Evolutionary conservation across 2,888 invertebrate genomes (phyloP).

Genomic region (Microctonus brassicae): DNA sequence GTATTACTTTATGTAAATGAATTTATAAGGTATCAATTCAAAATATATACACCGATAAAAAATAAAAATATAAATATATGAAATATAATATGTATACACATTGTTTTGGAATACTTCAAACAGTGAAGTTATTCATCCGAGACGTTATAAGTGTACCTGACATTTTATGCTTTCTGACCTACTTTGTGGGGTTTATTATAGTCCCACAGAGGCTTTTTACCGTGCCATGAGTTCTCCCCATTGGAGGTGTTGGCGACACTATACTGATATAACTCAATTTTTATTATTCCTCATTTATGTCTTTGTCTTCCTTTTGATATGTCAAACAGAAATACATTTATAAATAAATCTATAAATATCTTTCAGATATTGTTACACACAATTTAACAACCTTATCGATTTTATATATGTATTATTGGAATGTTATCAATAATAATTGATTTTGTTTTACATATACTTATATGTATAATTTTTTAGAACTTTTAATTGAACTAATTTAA

Average conservation of each 20-base stretch:
- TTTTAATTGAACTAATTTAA: not conserved
- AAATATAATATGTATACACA: no score
- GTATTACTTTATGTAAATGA: no score
- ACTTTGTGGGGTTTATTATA: conserved; percentile 26
- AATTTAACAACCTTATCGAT: no score
- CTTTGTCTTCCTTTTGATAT: not conserved
- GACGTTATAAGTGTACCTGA: conserved; percentile 26
- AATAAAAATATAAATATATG: no score
- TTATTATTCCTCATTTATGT: conserved; percentile 2
- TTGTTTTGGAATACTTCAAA: no score
- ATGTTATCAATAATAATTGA: not conserved
- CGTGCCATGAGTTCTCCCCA: not conserved
- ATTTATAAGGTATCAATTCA: no score
- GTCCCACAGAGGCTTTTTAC: conserved; percentile 4
- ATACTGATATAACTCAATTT: conserved; percentile 14
- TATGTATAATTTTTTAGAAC: conserved; percentile 10
- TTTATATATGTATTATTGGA: conserved; percentile 11
- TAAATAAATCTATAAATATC: not conserved
- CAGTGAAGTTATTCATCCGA: not conserved
- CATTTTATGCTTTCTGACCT: conserved; percentile 26
- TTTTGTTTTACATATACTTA: not conserved
- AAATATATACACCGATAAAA: no score
- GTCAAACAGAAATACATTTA: not conserved
- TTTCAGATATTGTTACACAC: no score
- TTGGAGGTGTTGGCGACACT: not conserved